A percentile compares a stretch with the other conserved stretches of the same genome.
These are phyloP conservation scores for Centropus unirufus DNA, from an alignment of 2,113 vertebrate genomes.

Conservation along the genomic window DNA sequence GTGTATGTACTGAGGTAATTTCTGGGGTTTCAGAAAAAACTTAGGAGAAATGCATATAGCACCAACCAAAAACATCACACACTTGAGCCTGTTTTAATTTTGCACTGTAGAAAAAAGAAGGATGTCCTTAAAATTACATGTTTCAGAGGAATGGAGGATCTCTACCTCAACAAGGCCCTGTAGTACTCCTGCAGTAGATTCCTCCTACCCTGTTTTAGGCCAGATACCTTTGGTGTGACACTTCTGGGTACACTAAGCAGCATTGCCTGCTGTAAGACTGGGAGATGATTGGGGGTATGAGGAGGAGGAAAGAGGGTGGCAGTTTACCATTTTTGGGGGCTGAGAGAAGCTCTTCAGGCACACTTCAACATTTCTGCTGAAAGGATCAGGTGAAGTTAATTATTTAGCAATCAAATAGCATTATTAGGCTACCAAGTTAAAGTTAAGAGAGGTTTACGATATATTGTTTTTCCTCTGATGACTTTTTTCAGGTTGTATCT, in stretches of 20 bases:
- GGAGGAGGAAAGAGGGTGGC: background rate
- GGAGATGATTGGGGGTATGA: background rate
- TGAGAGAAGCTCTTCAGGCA: background rate
- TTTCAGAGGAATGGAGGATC: background rate
- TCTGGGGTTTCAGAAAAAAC: background rate
- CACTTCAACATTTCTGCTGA: background rate
- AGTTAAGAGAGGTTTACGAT: background rate
- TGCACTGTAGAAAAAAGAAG: background rate
- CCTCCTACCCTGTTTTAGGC: background rate
- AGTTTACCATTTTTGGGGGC: background rate
- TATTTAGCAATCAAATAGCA: background rate
- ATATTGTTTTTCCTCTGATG: background rate
- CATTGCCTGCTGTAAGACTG: background rate
- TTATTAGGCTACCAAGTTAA: background rate
- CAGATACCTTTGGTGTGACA: background rate
- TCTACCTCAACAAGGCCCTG: background rate
- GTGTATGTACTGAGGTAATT: background rate
- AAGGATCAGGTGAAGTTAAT: background rate
- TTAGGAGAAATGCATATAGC: background rate
- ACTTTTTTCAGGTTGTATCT: background rate
- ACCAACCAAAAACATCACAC: background rate
- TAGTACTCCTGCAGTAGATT: background rate
- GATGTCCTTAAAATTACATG: background rate
- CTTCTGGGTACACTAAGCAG: background rate
- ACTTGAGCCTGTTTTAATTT: background rate